Base-by-base conservation (phyloP, 2,888 invertebrate genomes). In the Sinelater perroti region DNA sequence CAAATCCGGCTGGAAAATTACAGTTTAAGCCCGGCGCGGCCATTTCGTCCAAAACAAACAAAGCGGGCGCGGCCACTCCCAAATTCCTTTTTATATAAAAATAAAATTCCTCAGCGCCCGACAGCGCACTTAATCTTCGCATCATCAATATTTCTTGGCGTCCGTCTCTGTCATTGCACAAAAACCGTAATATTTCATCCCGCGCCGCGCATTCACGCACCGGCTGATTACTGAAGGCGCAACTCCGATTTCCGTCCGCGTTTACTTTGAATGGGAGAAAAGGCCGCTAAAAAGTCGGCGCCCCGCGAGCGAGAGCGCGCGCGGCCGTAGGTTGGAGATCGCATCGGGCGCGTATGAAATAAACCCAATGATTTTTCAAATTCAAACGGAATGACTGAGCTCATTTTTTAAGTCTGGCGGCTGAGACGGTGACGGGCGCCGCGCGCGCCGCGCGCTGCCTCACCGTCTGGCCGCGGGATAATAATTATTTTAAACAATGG, bases 401-500 rank as follows among this genome's bases (percentile, higher is more conserved):
- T 75, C 75, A 76, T 78, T 77, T 77, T 75, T 77, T 75, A 76
- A 68, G 61, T 61, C 63, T 55, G 56, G 46, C 56, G 60, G 62
- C 46, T 73, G 67, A 75, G 75, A 72, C 60, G 68, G 71, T 72
- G 71, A 68, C 51, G n/a, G n/a, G n/a, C n/a, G n/a, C n/a, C n/a
- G n/a, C n/a, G n/a, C n/a, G n/a, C n/a, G n/a, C n/a, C n/a, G n/a
- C n/a, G n/a, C n/a, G n/a, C n/a, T n/a, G n/a, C n/a, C n/a, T n/a
- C n/a, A n/a, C n/a, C n/a, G 67, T 72, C 73, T 72, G 62, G 63
- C 59, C 65, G 69, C 69, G 70, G 70, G 74, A 75, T 75, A 75
- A 76, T 76, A 76, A 77, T 78, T 78, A 77, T 76, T 76, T 76
- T 76, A 78, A 77, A 78, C 78, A 78, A 78, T 78, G 75, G 75